Percentiles rank a stretch among this genome's conserved stretches.
Conservation (phyloP, 2,888 invertebrate genomes). For the Cataglyphis rosenhaueri region DNA sequence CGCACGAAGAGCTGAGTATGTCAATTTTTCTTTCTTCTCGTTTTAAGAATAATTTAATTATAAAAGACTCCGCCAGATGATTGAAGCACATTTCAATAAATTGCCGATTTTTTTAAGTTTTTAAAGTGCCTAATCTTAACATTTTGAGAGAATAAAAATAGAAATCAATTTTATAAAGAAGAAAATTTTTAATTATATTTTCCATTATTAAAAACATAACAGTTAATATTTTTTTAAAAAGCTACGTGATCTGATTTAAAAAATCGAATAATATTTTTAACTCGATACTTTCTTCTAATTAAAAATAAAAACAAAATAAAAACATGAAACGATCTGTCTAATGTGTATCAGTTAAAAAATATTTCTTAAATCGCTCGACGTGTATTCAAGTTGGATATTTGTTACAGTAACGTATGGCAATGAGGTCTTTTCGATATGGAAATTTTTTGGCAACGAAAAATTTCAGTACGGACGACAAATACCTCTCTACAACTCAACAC, state of each 20-base stretch:
- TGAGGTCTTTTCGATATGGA: conserved; percentile 72
- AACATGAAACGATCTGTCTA: background rate
- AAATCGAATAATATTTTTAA: background rate
- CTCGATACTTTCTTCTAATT: background rate
- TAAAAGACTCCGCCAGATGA: background rate
- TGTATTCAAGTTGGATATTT: background rate
- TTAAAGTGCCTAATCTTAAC: background rate
- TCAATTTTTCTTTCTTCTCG: background rate
- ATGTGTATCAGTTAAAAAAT: background rate
- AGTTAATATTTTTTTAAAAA: background rate
- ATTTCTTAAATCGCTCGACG: background rate
- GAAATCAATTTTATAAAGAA: background rate
- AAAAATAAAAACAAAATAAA: background rate
- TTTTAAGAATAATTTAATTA: background rate
- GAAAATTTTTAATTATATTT: background rate
- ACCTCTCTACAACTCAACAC: background rate
- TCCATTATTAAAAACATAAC: background rate
- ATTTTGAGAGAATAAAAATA: background rate
- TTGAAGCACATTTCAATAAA: background rate
- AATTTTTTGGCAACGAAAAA: conserved; percentile 77
- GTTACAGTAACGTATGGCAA: conserved; percentile 69
- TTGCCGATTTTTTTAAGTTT: background rate
- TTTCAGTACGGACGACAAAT: background rate
- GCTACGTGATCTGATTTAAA: background rate
- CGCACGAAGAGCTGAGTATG: conserved; percentile 77